These are phyloP conservation scores for Trididemnum miniatum DNA, from an alignment of 23 tunicate species.

Conservation along the genomic window DNA sequence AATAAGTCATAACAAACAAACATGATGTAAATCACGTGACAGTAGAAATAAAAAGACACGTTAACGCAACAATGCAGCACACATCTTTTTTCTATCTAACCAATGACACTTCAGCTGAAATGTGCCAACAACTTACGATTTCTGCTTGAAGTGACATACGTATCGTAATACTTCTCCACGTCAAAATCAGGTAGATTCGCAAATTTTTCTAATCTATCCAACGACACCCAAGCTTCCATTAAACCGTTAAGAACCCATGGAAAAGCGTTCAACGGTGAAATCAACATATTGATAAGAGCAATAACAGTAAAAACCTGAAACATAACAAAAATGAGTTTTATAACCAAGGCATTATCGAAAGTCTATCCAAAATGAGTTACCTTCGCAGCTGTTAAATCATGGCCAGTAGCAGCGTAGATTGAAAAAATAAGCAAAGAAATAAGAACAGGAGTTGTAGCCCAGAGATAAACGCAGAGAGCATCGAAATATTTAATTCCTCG, in stretches of 20 bases:
- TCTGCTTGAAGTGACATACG: neutral
- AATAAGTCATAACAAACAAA: neutral
- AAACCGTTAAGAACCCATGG: constrained; percentile 98
- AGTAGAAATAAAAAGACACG: too few relatives aligned
- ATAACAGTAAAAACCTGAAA: constrained; percentile 89
- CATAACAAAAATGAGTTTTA: too few relatives aligned
- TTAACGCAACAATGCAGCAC: too few relatives aligned
- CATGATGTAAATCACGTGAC: neutral
- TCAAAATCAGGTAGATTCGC: constrained; percentile 36
- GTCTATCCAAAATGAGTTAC: too few relatives aligned
- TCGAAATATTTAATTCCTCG: constrained; percentile 92
- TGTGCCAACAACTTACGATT: neutral
- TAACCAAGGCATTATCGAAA: too few relatives aligned
- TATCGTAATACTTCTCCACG: constrained; percentile 55
- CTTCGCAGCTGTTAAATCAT: constrained; percentile 85
- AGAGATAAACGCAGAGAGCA: constrained; percentile 96
- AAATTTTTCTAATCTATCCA: constrained; percentile 67
- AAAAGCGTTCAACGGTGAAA: constrained; percentile 94
- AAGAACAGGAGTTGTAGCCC: constrained; percentile 97
- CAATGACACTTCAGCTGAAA: neutral
- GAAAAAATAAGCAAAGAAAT: constrained; percentile 88
- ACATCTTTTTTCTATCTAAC: too few relatives aligned
- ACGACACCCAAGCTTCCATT: constrained; percentile 90
- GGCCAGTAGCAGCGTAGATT: constrained; percentile 64
- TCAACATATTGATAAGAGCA: constrained; percentile 94